Base-by-base conservation (phyloP, 1,140 invertebrate species). In the Leptonema lineaticorne region DNA sequence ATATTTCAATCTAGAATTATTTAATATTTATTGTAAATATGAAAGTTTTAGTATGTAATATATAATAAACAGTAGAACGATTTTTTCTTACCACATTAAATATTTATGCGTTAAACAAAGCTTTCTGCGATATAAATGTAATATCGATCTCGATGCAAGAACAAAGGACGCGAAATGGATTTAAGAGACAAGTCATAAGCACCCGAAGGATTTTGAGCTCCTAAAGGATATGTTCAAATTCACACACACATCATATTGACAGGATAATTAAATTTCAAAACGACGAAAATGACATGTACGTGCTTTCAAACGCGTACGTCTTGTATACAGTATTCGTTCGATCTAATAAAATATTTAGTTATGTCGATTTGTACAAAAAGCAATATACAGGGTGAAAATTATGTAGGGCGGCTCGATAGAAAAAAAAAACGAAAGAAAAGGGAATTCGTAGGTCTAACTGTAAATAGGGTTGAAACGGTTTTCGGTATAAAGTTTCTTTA, bases 51-150 rank as follows among this genome's bases (percentile, higher is more conserved):
- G n/a, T n/a, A n/a, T n/a, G n/a, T n/a, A n/a, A n/a, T n/a, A n/a
- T n/a, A n/a, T n/a, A n/a, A n/a, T n/a, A n/a, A n/a, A n/a, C n/a
- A n/a, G n/a, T n/a, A n/a, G n/a, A n/a, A n/a, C n/a, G n/a, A n/a
- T n/a, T n/a, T n/a, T n/a, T n/a, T n/a, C n/a, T n/a, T 16, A 41
- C 20, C 22, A 24, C 5, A 53, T 53, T 11, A 53, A 53, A 53
- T 53, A 53, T 53, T 53, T 22, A 53, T 26, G 50, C 37, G 37
- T 45, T 24, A 53, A 26, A 26, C 22, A 53, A 53, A 53, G 50
- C 18, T 53, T 53, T 53, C 50, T 11, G 50, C 50, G 22, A 53
- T 26, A 24, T 26, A 53, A 53, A 53, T 53, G 50, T 53, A 53
- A 24, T 14, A 11, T 11, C 20, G 22, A 18, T 16, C 18, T 16